Evolutionary conservation across 53 echinoderm and acorn worm species (phyloP), one percentile per base, ranked within the genome.

Genomic region (Glandiceps talaboti): DNA sequence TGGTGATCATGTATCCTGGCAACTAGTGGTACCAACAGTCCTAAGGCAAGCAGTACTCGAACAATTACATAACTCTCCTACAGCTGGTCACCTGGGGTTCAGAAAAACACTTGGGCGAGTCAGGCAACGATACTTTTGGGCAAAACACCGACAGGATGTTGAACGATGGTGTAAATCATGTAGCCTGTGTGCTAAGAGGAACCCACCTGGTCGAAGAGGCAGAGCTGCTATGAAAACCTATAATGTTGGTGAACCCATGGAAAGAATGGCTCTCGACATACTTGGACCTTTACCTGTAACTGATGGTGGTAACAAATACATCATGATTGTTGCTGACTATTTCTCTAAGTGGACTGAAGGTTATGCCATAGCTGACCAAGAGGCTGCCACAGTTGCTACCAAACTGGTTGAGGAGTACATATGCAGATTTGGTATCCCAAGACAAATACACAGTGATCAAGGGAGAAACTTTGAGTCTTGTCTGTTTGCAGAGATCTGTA

Each of bases 51-150:
- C 31, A 27, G 83, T 90, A 0, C 73, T 90, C 73, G 26, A 31
- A 25, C 85, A 90, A 27, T 32, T 90, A 14, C 93, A 90, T 45
- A 77, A 82, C 0, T 83, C 80, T 26, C 26, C 76, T 0, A 80
- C 84, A 14, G 86, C 82, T 29, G 93, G 86, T 0, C 90, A 93
- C 75, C 77, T 92, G 33, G 90, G 90, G 74, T 76, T 82, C 28
- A 76, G 74, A 1, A 83, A 87, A 33, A 93, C 90, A 14, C 77
- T 87, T 73, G 81, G 77, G 31, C 80, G 75, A 26, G 82, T 85
- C 12, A 77, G 77, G 14, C 14, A 31, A 26, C 27, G 82, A 0
- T 87, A 83, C 27, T 90, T 83, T 79, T 90, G 88, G 90, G 33
- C 73, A 25, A 79, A 86, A 31, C 85, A 90, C 90, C 29, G 81